Evolutionary conservation across 2,888 invertebrate species (phyloP).

Genomic region (Drosophila recens): DNA sequence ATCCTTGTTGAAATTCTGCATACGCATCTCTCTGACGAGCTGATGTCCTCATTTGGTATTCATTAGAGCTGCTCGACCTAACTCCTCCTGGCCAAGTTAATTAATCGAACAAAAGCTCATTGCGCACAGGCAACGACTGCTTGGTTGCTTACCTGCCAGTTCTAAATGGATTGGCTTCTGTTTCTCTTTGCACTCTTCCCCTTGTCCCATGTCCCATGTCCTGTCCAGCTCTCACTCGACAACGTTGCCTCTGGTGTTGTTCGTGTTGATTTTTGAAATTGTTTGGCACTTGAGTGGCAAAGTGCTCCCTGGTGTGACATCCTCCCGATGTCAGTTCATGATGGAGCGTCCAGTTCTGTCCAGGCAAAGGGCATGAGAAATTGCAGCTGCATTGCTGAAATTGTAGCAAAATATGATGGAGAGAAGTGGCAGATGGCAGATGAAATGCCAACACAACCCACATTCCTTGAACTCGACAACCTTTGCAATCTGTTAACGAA

Average conservation of each 20-base stretch:
- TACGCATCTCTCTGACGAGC: conserved; percentile 20
- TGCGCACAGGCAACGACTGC: conserved; percentile 28
- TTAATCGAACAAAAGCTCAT: conserved; percentile 74
- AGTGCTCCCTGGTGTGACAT: conserved; percentile 63
- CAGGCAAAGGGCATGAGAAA: conserved; percentile 46
- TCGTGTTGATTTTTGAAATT: conserved; percentile 77
- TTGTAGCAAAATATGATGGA: conserved; percentile 31
- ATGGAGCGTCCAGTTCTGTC: conserved; percentile 39
- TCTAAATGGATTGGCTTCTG: conserved; percentile 63
- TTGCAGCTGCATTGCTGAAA: conserved; percentile 55
- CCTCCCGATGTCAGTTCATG: conserved; percentile 56
- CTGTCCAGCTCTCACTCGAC: conserved; percentile 3
- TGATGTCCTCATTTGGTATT: conserved; percentile 76
- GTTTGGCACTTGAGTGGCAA: conserved; percentile 78
- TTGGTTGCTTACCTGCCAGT: conserved; percentile 14
- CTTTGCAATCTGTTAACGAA: conserved; percentile 35
- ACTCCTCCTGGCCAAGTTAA: conserved; percentile 67
- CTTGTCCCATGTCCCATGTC: not conserved
- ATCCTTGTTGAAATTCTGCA: conserved; percentile 49
- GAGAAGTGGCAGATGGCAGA: conserved; percentile 4
- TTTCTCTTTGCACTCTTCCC: conserved; percentile 16
- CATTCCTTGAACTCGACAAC: conserved; percentile 22
- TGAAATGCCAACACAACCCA: conserved; percentile 34
- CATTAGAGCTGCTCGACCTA: conserved; percentile 66
- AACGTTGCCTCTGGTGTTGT: conserved; percentile 34